Evolutionary conservation across 1,140 invertebrate genomes (phyloP), one percentile per base, ranked within the genome.

Genomic region (Drosophila watanabei): DNA sequence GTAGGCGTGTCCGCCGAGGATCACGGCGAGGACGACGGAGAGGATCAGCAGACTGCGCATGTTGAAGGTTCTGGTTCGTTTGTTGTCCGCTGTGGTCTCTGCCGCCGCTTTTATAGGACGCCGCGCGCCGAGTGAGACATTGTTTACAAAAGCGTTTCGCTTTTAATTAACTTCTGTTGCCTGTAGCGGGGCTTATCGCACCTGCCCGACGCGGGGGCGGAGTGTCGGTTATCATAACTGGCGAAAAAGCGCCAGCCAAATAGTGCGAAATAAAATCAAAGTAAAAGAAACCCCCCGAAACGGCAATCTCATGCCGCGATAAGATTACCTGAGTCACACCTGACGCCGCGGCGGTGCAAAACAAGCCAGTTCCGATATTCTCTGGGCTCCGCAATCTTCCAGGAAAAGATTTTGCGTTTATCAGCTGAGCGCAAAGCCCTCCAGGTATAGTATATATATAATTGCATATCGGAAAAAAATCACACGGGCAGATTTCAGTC

Each of bases 1-100:
- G 59, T 60, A 79, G 64, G 79, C 75, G 6, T 76, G 61, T 59
- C 75, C 69, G 37, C 80, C 79, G 28, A 70, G 75, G 52, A 82
- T 69, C 43, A 86, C 69, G 61, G 91, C 88, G 28, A 82, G 28
- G 8, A 92, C 68, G 9, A 91, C 60, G 43, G 82, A 68, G 18
- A 76, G 79, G 59, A 62, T 70, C 70, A 81, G 75, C 1, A 91
- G 46, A 51, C 80, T 32, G 33, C 68, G 68, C 68, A 71, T 75
- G 76, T 87, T 92, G 39, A 13, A 11, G 10, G 59, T 64, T 59
- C 39, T 37, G 59, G 70, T 49, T n/a, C 30, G 58, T 83, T 57
- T 77, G 45, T 11, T 48, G 56, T 54, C 45, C 63, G 33, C 32
- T 64, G 43, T 16, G 9, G 28, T 14, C 18, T 32, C 1, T 9